Evolutionary conservation across 2,113 vertebrate genomes (phyloP).

Genomic region (Crotalus helleri): DNA sequence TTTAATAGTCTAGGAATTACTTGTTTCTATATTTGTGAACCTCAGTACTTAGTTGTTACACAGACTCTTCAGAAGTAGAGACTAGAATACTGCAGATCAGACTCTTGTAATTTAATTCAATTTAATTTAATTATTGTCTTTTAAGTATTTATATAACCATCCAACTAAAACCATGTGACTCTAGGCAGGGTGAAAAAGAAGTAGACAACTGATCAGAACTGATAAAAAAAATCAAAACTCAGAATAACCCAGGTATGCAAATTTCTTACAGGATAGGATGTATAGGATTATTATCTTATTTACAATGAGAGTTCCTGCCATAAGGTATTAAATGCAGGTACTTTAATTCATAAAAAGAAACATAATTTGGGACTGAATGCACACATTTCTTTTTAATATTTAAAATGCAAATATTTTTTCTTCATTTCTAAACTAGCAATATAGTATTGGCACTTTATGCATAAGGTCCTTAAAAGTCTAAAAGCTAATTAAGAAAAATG

Average conservation of each 20-base stretch:
- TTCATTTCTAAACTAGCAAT: neutral
- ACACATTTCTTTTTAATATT: neutral
- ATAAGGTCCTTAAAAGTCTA: neutral
- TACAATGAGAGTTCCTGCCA: neutral
- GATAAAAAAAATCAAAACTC: too few species aligned
- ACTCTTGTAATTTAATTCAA: too few species aligned
- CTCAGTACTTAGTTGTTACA: neutral
- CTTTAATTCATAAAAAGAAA: neutral
- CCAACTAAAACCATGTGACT: too few species aligned
- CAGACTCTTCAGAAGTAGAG: neutral
- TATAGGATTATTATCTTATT: neutral
- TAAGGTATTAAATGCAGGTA: rapidly evolving
- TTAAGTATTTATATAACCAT: too few species aligned
- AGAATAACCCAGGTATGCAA: too few species aligned
- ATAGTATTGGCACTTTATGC: neutral
- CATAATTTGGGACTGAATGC: neutral
- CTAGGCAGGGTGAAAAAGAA: too few species aligned
- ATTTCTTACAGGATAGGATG: rapidly evolving
- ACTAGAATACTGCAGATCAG: neutral
- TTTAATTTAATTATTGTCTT: too few species aligned
- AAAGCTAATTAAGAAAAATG: neutral
- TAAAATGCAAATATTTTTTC: neutral
- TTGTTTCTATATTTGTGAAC: neutral
- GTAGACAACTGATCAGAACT: too few species aligned
- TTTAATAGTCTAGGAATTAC: neutral